A percentile compares a stretch with the other conserved stretches of the same genome.
Conservation (phyloP, 2,888 invertebrate genomes). For the Trileptium ribeirensis region DNA sequence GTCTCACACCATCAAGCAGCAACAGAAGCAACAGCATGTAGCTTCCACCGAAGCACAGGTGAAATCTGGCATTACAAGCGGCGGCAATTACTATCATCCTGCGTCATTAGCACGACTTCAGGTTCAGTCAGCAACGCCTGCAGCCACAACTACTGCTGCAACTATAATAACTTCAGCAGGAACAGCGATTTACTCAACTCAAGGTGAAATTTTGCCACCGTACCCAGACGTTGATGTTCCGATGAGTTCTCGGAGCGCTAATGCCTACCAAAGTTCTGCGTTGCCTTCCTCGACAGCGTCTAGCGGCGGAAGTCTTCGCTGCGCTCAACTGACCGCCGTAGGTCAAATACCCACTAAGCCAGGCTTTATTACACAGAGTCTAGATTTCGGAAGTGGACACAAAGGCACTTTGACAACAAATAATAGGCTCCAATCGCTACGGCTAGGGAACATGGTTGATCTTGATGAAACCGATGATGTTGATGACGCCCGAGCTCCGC, state of each 20-base stretch:
- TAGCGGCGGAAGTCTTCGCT: background rate
- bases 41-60: too few species aligned
- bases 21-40: too few species aligned
- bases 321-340: background rate
- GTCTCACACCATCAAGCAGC: background rate
- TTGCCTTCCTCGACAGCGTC: too few species aligned
- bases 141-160: background rate
- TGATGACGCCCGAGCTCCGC: background rate
- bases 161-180: background rate
- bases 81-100: background rate
- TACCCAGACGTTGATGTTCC: background rate
- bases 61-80: background rate
- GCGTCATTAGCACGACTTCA: background rate
- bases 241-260: too few species aligned
- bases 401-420: background rate
- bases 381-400: too few species aligned
- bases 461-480: background rate
- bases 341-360: too few species aligned
- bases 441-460: background rate
- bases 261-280: too few species aligned
- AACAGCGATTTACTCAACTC: background rate
- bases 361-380: too few species aligned
- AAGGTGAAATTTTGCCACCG: background rate
- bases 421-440: background rate
- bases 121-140: too few species aligned